phyloP scores from a whole-genome alignment of 2,888 invertebrate species.

The Brachyopa scutellaris region DNA sequence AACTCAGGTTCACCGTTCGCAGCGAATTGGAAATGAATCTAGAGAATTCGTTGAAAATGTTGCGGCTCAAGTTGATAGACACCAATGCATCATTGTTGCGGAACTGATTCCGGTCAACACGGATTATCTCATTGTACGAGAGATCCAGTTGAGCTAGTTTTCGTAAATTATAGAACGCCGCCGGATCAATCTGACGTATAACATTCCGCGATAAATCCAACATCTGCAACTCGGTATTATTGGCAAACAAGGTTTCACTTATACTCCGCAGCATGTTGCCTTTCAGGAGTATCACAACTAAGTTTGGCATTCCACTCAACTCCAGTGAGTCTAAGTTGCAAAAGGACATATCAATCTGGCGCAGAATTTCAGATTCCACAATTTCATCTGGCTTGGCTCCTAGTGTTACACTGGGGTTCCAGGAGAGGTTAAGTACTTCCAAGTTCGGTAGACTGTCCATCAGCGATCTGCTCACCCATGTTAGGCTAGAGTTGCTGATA shows the following conservation, averaged over 20 bases:
- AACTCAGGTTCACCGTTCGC: slow-evolving; percentile 85
- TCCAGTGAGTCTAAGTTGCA: slow-evolving; percentile 85
- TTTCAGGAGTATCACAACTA: slow-evolving; percentile 84
- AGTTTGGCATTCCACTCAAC: slow-evolving; percentile 84
- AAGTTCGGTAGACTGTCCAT: slow-evolving; percentile 84
- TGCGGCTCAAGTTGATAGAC: slow-evolving; percentile 86
- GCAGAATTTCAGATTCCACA: slow-evolving; percentile 83
- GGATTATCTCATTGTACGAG: slow-evolving; percentile 87
- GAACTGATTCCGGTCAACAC: slow-evolving; percentile 84
- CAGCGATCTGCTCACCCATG: slow-evolving; percentile 83
- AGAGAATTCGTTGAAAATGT: slow-evolving; percentile 85
- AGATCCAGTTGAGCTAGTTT: slow-evolving; percentile 86
- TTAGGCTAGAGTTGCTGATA: slow-evolving; percentile 84
- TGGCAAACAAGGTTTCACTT: slow-evolving; percentile 84
- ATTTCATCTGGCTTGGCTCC: slow-evolving; percentile 77
- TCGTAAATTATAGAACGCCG: slow-evolving; percentile 85
- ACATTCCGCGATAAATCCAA: slow-evolving; percentile 87
- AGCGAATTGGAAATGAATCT: slow-evolving; percentile 84
- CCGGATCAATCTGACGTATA: slow-evolving; percentile 84
- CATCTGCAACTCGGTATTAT: slow-evolving; percentile 84
- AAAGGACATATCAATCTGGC: slow-evolving; percentile 84
- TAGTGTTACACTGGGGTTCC: slow-evolving; percentile 84
- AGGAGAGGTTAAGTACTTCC: slow-evolving; percentile 84
- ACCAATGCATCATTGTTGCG: slow-evolving; percentile 84
- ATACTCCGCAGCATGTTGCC: slow-evolving; percentile 86